phyloP scores from a whole-genome alignment of 2,888 invertebrate species.

The Lasioglossum lativentre region DNA sequence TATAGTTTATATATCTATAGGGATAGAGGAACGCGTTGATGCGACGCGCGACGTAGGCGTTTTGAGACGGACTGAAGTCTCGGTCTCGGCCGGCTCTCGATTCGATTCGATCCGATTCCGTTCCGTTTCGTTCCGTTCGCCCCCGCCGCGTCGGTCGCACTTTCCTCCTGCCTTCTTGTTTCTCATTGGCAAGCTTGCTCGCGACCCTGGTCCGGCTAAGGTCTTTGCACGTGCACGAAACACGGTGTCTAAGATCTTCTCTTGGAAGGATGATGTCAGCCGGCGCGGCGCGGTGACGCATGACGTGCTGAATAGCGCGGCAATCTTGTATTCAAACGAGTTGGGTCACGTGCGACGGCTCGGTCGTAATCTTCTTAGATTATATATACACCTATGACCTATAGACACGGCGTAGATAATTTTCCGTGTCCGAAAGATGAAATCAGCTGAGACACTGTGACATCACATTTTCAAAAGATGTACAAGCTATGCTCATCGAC shows the following conservation, averaged over 20 bases:
- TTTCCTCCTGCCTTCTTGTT: constrained; percentile 68
- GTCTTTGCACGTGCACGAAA: constrained; percentile 48
- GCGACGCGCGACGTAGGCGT: constrained; percentile 45
- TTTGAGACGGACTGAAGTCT: constrained; percentile 68
- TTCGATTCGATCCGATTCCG: constrained; percentile 48
- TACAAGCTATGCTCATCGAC: no score
- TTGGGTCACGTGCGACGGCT: background rate
- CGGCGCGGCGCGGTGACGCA: background rate
- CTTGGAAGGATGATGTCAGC: constrained; percentile 62
- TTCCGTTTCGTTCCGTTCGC: constrained; percentile 27
- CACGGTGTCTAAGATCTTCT: constrained; percentile 9
- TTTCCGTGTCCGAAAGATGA: no score
- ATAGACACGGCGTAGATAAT: no score
- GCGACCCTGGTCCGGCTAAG: constrained; percentile 54
- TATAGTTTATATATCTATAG: background rate
- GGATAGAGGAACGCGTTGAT: background rate
- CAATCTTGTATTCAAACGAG: constrained; percentile 38
- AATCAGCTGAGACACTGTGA: no score
- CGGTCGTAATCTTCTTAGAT: no score
- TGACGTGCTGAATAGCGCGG: background rate
- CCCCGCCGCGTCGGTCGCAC: constrained; percentile 41
- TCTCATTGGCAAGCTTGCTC: constrained; percentile 58
- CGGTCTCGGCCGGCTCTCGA: constrained; percentile 11
- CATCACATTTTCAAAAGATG: no score
- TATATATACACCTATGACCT: no score